Evolutionary conservation across 2,797 vertebrate genomes (phyloP).

Genomic region (Myotis pilosus): DNA sequence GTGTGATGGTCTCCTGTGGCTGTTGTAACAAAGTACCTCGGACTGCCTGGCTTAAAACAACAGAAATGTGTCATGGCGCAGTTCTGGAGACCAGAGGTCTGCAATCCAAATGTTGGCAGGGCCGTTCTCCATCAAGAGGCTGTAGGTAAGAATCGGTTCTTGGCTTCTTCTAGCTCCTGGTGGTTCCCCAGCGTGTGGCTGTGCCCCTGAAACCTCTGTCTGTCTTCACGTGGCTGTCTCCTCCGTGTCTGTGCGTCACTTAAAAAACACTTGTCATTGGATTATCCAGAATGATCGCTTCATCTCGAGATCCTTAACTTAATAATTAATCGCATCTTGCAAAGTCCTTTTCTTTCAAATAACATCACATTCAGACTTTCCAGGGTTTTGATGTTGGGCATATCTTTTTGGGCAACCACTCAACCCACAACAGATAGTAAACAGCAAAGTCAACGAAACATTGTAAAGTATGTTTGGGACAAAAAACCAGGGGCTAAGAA

Average conservation of each 20-base stretch:
- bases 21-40: background rate
- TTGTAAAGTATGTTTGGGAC: background rate
- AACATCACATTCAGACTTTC: background rate
- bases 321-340: background rate
- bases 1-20: background rate
- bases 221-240: background rate
- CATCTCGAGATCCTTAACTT: background rate
- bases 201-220: background rate
- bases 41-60: background rate
- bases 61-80: rapidly evolving
- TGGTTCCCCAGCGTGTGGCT: background rate
- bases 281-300: background rate
- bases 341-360: background rate
- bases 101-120: background rate
- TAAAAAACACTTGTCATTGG: background rate
- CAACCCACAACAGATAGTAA: background rate
- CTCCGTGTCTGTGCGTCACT: background rate
- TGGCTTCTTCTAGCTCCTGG: background rate
- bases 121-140: background rate
- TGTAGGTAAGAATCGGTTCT: background rate
- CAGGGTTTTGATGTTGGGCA: background rate
- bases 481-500: background rate
- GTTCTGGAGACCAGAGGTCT: background rate
- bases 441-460: background rate
- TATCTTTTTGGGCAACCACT: background rate